Conservation (phyloP, 2,113 vertebrate species). For the Microcebus jonahi region DNA sequence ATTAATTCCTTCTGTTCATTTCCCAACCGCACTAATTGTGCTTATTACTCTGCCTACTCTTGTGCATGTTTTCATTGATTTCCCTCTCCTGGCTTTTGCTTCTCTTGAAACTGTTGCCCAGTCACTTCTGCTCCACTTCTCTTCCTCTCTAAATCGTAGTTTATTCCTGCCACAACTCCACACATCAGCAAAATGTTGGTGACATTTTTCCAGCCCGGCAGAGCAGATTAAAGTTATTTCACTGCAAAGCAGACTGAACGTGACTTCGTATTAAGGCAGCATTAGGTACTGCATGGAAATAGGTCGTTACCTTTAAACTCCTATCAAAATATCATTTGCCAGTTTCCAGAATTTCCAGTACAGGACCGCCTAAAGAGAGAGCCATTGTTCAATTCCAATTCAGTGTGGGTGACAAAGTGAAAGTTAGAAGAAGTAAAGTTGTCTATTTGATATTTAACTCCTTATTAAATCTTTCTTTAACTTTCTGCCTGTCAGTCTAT, state of each 20-base stretch:
- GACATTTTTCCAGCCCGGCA: conserved; percentile 57
- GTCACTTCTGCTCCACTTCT: conserved; percentile 51
- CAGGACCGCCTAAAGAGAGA: conserved; percentile 61
- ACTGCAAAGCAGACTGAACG: conserved; percentile 41
- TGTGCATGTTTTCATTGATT: conserved; percentile 65
- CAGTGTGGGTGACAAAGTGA: conserved; percentile 73
- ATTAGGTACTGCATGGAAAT: conserved; percentile 70
- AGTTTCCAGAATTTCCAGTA: conserved; percentile 27
- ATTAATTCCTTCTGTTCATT: conserved; percentile 60
- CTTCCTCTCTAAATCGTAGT: not conserved
- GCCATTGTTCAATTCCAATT: conserved; percentile 67
- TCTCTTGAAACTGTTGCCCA: conserved; percentile 64
- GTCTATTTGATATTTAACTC: conserved; percentile 72
- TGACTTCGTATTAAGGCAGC: conserved; percentile 63
- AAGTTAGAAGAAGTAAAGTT: conserved; percentile 67
- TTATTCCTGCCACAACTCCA: conserved; percentile 25
- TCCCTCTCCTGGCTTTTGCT: conserved; percentile 59
- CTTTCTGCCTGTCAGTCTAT: conserved; percentile 73
- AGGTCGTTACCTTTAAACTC: conserved; percentile 53
- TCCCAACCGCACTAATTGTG: conserved; percentile 37
- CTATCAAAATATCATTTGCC: conserved; percentile 47
- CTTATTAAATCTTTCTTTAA: conserved; percentile 71
- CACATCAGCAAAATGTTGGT: not conserved
- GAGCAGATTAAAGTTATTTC: conserved; percentile 41
- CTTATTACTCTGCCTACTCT: conserved; percentile 42